A percentile compares a stretch with the other conserved stretches of the same genome.
Evolutionary conservation across 2,797 vertebrate genomes (phyloP).

Genomic region (Paratrypauchen microcephalus): DNA sequence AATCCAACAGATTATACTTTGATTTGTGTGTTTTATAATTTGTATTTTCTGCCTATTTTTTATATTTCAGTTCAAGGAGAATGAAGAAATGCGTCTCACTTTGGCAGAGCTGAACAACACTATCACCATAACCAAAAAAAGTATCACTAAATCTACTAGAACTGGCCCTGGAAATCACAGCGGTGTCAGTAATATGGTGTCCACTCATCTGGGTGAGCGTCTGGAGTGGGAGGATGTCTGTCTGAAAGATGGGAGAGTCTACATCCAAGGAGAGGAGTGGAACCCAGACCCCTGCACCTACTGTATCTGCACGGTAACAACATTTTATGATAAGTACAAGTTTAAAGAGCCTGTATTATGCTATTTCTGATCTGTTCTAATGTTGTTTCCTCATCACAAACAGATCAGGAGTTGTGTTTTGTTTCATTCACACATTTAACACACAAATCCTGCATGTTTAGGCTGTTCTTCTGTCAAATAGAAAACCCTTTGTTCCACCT

Average conservation of each 20-base stretch:
- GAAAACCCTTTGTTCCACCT: too few relatives aligned
- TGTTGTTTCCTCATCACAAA: too few relatives aligned
- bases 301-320: slow-evolving; percentile 86
- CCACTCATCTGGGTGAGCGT: slow-evolving; percentile 46
- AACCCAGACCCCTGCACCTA: slow-evolving; percentile 94
- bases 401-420: too few relatives aligned
- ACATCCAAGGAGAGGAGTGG: slow-evolving; percentile 89
- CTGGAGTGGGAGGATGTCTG: slow-evolving; percentile 80
- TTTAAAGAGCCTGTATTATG: not conserved
- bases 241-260: slow-evolving; percentile 90
- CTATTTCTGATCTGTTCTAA: too few relatives aligned
- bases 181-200: not conserved
- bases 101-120: slow-evolving; percentile 82
- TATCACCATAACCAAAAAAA: slow-evolving; percentile 23
- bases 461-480: too few relatives aligned
- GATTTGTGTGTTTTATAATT: too few relatives aligned
- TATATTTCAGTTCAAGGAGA: slow-evolving; percentile 85
- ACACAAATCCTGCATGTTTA: too few relatives aligned
- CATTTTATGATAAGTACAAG: too few relatives aligned
- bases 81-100: slow-evolving; percentile 87
- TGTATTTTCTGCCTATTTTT: not conserved
- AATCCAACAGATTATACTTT: too few relatives aligned
- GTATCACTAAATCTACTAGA: not conserved
- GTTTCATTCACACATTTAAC: too few relatives aligned
- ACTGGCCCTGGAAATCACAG: slow-evolving; percentile 52